Evolutionary conservation across 2,113 vertebrate genomes (phyloP).

Genomic region (Irena cyanogastra): DNA sequence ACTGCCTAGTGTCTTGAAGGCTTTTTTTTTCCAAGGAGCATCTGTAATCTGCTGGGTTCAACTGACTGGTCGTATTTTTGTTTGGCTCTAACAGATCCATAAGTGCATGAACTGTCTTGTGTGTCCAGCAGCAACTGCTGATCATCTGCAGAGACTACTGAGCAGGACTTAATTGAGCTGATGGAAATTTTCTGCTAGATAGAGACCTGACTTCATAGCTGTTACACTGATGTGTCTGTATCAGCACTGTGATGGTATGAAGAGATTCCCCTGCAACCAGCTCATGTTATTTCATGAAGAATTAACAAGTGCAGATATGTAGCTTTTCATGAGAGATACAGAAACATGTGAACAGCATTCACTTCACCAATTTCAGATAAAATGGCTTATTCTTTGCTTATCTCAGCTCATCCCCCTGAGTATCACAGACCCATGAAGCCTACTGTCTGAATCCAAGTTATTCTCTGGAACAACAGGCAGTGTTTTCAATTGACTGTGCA

Average conservation of each 20-base stretch:
- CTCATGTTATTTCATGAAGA: background rate
- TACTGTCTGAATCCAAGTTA: background rate
- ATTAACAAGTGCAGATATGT: background rate
- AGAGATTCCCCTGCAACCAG: background rate
- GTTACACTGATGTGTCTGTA: background rate
- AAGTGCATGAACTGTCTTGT: background rate
- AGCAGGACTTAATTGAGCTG: background rate
- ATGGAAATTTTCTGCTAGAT: background rate
- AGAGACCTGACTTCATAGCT: background rate
- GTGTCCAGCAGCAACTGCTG: background rate
- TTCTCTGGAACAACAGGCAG: background rate
- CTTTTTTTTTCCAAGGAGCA: background rate
- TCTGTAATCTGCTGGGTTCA: background rate
- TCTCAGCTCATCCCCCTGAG: background rate
- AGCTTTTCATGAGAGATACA: background rate
- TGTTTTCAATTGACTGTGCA: background rate
- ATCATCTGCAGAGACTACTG: background rate
- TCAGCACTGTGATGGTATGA: background rate
- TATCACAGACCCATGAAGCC: background rate
- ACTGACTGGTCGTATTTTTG: background rate
- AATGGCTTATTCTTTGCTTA: background rate
- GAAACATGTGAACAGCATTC: background rate
- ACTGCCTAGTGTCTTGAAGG: background rate
- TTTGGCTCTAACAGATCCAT: background rate
- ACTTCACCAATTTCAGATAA: background rate